Conservation (phyloP, 2,888 invertebrate species). For the Pollenia labialis region DNA sequence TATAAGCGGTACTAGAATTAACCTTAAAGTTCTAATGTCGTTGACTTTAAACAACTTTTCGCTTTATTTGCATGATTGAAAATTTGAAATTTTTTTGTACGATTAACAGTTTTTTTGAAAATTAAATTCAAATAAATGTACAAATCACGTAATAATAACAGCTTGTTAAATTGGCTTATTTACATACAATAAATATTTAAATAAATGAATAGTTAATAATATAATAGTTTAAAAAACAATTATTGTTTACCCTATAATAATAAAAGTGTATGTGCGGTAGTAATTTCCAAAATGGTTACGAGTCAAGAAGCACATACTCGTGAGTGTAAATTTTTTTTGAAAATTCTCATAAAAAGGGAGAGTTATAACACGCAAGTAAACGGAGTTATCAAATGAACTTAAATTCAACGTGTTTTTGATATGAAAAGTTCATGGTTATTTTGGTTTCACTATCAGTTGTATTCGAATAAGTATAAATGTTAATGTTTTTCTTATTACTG, state of each 20-base stretch:
- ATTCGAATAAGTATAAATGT: too few species aligned
- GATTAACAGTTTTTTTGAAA: background rate
- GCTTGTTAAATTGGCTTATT: slow-evolving; percentile 37
- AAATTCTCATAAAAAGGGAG: too few species aligned
- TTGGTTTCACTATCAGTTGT: too few species aligned
- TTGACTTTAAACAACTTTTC: background rate
- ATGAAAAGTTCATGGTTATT: too few species aligned
- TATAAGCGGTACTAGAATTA: too few species aligned
- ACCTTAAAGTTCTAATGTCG: too few species aligned
- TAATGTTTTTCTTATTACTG: too few species aligned
- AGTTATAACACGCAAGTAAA: too few species aligned
- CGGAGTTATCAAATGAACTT: too few species aligned
- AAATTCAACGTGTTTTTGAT: too few species aligned
- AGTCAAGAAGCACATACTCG: too few species aligned
- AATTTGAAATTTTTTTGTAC: background rate
- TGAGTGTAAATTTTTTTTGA: too few species aligned
- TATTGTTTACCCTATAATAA: background rate
- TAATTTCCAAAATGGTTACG: background rate
- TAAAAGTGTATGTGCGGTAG: background rate
- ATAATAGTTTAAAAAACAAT: slow-evolving; percentile 39
- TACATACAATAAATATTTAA: slow-evolving; percentile 26
- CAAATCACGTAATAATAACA: slow-evolving; percentile 33
- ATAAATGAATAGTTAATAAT: slow-evolving; percentile 39
- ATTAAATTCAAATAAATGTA: slow-evolving; percentile 15
- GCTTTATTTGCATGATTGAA: background rate